Evolutionary conservation across 1,140 invertebrate species (phyloP).

Genomic region (Contarinia nasturtii): DNA sequence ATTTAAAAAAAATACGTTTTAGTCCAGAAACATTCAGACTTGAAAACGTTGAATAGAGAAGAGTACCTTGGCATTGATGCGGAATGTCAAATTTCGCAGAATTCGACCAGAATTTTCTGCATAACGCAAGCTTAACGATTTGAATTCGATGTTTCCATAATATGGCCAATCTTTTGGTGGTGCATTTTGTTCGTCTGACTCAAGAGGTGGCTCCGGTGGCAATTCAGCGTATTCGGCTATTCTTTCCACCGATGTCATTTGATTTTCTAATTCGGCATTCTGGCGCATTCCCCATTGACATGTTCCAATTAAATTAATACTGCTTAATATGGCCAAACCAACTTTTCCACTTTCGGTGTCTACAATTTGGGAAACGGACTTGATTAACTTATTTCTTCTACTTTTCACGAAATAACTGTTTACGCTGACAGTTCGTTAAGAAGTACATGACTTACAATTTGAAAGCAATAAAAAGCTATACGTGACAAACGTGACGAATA

Average conservation of each 20-base stretch:
- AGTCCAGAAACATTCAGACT: constrained; percentile 31
- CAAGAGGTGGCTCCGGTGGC: constrained; percentile 37
- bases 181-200: constrained; percentile 25
- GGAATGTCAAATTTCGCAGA: constrained; percentile 51
- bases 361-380: constrained; percentile 3
- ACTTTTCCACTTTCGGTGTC: constrained; percentile 39
- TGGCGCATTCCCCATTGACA: constrained; percentile 74
- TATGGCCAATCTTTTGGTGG: constrained; percentile 46
- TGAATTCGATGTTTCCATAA: constrained; percentile 47
- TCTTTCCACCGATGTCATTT: constrained; percentile 81
- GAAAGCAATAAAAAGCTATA: constrained; percentile 29
- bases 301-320: constrained; percentile 64
- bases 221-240: constrained; percentile 57
- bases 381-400: neutral
- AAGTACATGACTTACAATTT: constrained; percentile 2
- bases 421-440: neutral
- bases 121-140: constrained; percentile 45
- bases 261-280: constrained; percentile 63
- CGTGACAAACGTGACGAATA: constrained; percentile 36
- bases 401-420: too few species aligned
- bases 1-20: too few species aligned
- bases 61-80: constrained; percentile 19
- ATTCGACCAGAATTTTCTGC: constrained; percentile 37
- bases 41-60: constrained; percentile 25
- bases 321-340: constrained; percentile 65